These are phyloP conservation scores for Eurytoma adleriae DNA, from an alignment of 2,888 invertebrate species.

Conservation along the genomic window DNA sequence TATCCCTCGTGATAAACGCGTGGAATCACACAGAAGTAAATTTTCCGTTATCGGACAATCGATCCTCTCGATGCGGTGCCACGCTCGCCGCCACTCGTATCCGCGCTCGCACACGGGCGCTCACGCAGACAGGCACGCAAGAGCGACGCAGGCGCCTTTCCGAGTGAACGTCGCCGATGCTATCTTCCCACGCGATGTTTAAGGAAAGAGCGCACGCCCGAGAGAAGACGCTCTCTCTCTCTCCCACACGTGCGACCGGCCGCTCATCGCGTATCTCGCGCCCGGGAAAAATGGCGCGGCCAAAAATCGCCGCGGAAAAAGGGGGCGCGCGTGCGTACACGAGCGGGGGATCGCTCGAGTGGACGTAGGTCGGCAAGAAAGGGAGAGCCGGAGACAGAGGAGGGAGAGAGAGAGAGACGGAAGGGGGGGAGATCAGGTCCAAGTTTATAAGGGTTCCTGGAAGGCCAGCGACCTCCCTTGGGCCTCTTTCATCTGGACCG, in stretches of 20 bases:
- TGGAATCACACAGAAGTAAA: slow-evolving; percentile 16
- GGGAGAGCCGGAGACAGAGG: slow-evolving; percentile 23
- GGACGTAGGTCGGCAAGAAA: neutral
- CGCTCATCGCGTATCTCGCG: neutral
- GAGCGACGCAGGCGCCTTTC: slow-evolving; percentile 55
- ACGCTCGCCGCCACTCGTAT: neutral
- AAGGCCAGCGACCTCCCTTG: slow-evolving; percentile 74
- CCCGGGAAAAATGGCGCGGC: too few relatives aligned
- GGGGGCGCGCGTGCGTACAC: too few relatives aligned
- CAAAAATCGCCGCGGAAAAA: too few relatives aligned
- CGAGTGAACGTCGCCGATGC: slow-evolving; percentile 65
- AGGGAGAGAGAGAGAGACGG: slow-evolving; percentile 56
- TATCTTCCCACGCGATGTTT: slow-evolving; percentile 68
- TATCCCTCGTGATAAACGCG: neutral
- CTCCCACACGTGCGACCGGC: neutral
- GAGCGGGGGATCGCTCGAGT: neutral
- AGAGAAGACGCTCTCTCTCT: slow-evolving; percentile 25
- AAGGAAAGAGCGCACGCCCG: slow-evolving; percentile 51
- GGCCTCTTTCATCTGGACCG: slow-evolving; percentile 70
- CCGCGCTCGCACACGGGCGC: neutral
- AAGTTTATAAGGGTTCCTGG: slow-evolving; percentile 74
- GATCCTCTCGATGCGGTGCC: slow-evolving; percentile 4
- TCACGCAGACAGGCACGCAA: neutral
- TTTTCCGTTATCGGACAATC: slow-evolving; percentile 31
- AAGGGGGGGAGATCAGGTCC: slow-evolving; percentile 64